Evolutionary conservation across 2,797 vertebrate species (phyloP).

Genomic region (Saxicola maurus): DNA sequence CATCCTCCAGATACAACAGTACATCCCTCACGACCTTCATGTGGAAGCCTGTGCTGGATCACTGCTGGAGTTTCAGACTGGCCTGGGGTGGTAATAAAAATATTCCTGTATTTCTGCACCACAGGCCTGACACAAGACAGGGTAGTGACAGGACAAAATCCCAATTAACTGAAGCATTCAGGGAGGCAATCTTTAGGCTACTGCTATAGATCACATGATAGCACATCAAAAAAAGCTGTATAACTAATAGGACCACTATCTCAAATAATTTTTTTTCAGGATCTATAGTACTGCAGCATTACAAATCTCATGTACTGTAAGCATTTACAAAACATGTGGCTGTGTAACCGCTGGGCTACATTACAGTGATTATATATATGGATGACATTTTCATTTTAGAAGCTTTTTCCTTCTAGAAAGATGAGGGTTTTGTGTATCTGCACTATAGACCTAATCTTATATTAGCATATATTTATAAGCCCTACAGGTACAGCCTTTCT

Average conservation of each 20-base stretch:
- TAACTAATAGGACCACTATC: background rate
- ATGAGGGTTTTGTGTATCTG: background rate
- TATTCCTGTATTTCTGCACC: background rate
- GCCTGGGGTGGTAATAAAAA: background rate
- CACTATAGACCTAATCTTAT: background rate
- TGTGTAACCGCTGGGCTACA: background rate
- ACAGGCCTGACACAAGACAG: accelerated
- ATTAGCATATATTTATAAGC: background rate
- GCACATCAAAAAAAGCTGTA: background rate
- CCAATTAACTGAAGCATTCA: background rate
- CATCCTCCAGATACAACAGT: background rate
- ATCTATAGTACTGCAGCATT: background rate
- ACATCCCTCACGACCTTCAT: accelerated
- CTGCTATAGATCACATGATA: background rate
- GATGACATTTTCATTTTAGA: slow-evolving; percentile 2
- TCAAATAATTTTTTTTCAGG: background rate
- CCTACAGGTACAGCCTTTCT: background rate
- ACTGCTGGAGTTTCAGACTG: background rate
- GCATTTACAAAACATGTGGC: background rate
- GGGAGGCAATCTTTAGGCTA: background rate
- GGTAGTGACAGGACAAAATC: background rate
- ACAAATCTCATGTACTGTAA: background rate
- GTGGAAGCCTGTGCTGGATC: background rate
- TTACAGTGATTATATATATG: background rate
- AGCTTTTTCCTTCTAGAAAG: background rate